Percentiles rank a stretch among this genome's conserved stretches.
Evolutionary conservation across 2,113 vertebrate species (phyloP).

Genomic region (Lepus americanus): DNA sequence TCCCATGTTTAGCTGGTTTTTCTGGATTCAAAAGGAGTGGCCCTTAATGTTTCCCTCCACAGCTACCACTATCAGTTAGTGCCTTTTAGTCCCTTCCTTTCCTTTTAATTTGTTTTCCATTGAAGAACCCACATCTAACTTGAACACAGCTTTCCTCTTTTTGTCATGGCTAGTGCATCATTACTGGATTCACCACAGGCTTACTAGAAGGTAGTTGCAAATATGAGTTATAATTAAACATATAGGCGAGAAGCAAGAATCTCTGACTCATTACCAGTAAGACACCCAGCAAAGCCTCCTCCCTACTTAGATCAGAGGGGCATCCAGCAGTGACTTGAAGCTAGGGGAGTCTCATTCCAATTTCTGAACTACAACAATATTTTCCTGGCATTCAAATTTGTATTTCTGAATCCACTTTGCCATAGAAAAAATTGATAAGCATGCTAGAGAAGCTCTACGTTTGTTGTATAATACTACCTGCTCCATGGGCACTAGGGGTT

Average conservation of each 20-base stretch:
- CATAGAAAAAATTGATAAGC: background rate
- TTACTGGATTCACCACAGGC: background rate
- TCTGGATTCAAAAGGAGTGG: background rate
- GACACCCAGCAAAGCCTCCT: background rate
- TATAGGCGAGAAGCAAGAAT: background rate
- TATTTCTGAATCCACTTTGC: background rate
- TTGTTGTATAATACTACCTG: background rate
- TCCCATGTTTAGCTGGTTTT: background rate
- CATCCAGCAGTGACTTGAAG: background rate
- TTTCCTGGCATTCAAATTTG: background rate
- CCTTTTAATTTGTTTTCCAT: background rate
- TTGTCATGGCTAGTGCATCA: background rate
- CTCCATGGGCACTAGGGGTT: background rate
- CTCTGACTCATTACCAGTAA: background rate
- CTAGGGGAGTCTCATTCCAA: background rate
- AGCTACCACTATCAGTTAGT: background rate
- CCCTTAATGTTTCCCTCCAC: background rate
- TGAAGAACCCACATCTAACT: background rate
- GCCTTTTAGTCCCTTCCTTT: background rate
- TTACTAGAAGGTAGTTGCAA: background rate
- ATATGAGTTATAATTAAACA: background rate
- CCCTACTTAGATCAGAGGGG: background rate
- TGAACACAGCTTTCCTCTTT: background rate
- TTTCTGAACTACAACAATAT: background rate
- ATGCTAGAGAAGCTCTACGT: background rate